Percentiles rank a stretch among this genome's conserved stretches.
Evolutionary conservation across 2,797 vertebrate species (phyloP).

Genomic region (Coilia nasus): DNA sequence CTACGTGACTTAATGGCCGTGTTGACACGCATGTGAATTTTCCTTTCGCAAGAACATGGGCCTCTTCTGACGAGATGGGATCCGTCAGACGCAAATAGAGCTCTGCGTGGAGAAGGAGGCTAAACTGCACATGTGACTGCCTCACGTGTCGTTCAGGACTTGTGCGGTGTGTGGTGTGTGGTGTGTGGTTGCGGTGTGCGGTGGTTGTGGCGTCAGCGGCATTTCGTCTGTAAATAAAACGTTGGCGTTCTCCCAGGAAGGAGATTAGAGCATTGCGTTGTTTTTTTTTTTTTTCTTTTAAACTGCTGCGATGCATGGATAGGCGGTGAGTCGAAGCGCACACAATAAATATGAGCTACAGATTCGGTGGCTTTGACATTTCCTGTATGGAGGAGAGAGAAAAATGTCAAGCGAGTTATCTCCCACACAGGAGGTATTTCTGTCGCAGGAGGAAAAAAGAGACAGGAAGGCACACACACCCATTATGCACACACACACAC

Average conservation of each 20-base stretch:
- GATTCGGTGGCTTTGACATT: neutral
- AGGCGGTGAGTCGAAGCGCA: neutral
- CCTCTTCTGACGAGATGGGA: neutral
- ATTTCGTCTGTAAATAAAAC: neutral
- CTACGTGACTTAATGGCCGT: neutral
- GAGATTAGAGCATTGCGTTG: neutral
- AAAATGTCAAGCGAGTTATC: neutral
- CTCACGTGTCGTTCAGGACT: neutral
- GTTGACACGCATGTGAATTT: neutral
- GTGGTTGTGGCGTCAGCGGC: neutral
- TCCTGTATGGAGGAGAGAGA: neutral
- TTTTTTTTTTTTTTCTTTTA: too few relatives aligned
- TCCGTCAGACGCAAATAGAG: neutral
- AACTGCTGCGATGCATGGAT: neutral
- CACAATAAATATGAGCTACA: neutral
- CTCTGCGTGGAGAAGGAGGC: neutral
- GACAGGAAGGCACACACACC: neutral
- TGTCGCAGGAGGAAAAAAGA: neutral
- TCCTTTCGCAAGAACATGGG: neutral
- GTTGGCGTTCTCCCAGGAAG: neutral
- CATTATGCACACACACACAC: neutral
- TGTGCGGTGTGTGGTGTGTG: too few relatives aligned
- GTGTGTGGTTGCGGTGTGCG: neutral
- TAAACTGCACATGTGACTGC: neutral
- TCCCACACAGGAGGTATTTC: slow-evolving; percentile 11